Conservation (phyloP, 2,113 vertebrate genomes). For the Gallinago media region DNA sequence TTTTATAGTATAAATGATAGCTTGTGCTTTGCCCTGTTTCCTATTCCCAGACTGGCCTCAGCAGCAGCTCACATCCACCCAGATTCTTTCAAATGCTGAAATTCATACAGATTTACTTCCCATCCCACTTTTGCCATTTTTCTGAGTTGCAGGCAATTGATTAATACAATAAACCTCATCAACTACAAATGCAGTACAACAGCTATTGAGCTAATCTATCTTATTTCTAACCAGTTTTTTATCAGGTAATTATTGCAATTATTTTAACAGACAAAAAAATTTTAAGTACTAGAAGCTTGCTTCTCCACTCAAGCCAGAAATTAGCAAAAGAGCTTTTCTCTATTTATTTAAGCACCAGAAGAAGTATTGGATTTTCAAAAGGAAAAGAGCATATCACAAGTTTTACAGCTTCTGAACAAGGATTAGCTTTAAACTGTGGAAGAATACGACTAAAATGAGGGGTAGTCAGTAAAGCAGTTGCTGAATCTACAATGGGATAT, state of each 20-base stretch:
- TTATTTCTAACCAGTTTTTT: constrained; percentile 50
- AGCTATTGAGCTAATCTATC: constrained; percentile 60
- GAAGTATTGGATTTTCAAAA: background rate
- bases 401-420: constrained; percentile 2
- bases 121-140: background rate
- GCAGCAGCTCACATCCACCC: background rate
- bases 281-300: background rate
- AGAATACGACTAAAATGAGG: background rate
- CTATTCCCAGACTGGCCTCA: background rate
- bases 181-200: constrained; percentile 18
- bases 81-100: background rate
- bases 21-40: background rate
- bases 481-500: background rate
- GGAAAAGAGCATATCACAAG: background rate
- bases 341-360: constrained; percentile 17
- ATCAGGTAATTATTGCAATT: constrained; percentile 52
- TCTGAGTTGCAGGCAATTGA: background rate
- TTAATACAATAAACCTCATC: constrained; percentile 29
- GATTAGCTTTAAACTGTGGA: background rate
- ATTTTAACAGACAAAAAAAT: constrained; percentile 42
- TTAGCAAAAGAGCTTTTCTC: constrained; percentile 37
- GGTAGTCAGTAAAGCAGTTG: background rate
- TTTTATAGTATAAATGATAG: background rate
- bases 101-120: background rate
- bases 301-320: constrained; percentile 33